These are phyloP conservation scores for Clunio marinus DNA, from an alignment of 2,888 invertebrate genomes.

Conservation along the genomic window DNA sequence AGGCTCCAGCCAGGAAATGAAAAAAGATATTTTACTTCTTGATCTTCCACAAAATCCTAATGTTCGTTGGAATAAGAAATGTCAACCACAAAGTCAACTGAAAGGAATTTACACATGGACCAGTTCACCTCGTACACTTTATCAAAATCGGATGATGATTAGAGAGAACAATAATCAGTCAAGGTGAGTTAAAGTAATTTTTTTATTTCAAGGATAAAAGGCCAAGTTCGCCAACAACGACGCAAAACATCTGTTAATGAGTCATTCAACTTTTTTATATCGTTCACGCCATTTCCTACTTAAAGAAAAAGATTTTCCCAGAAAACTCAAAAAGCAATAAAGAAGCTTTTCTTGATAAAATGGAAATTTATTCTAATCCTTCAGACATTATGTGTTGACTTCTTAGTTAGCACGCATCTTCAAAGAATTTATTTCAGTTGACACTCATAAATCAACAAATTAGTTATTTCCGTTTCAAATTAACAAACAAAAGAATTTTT, in stretches of 20 bases:
- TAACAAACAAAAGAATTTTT: too few relatives aligned
- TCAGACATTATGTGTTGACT: too few relatives aligned
- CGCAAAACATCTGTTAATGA: not conserved
- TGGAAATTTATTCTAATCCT: not conserved
- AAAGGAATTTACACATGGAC: constrained; percentile 51
- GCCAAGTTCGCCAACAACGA: too few relatives aligned
- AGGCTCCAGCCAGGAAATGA: constrained; percentile 11
- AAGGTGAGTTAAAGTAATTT: constrained; percentile 28
- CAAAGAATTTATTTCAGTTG: too few relatives aligned
- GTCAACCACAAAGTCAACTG: constrained; percentile 44
- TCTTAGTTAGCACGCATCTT: too few relatives aligned
- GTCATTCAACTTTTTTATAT: not conserved
- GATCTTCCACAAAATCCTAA: constrained; percentile 40
- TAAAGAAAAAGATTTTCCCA: not conserved
- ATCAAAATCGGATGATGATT: constrained; percentile 44
- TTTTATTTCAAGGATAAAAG: not conserved
- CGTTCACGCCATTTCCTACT: constrained; percentile 12
- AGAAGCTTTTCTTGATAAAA: not conserved
- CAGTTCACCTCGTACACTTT: constrained; percentile 49
- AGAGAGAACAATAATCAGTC: constrained; percentile 25
- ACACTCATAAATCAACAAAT: too few relatives aligned
- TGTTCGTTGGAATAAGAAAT: constrained; percentile 40
- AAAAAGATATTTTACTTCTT: constrained; percentile 38
- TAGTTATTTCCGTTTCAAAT: too few relatives aligned
- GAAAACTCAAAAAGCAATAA: not conserved